Percentiles rank a stretch among this genome's conserved stretches.
These are phyloP conservation scores for Heliconius erato DNA, from an alignment of 2,888 invertebrate species.

Conservation along the genomic window DNA sequence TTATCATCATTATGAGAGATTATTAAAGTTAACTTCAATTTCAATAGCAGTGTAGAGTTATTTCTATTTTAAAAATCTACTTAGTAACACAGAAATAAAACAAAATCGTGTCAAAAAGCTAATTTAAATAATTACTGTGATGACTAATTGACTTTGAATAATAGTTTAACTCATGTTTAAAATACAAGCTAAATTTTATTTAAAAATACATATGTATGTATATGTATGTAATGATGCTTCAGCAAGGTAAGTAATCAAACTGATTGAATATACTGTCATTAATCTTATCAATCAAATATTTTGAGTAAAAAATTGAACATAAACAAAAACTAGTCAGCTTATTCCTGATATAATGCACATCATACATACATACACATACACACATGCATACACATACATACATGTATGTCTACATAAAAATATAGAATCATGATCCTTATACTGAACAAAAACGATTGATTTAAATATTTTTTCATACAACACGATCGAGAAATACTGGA, in stretches of 20 bases:
- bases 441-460: slow-evolving; percentile 7
- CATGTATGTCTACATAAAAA: no score
- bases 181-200: no score
- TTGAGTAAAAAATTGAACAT: background rate
- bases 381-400: background rate
- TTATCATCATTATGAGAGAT: no score
- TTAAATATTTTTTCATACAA: slow-evolving; percentile 32
- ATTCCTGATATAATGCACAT: background rate
- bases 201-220: background rate
- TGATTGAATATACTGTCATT: background rate
- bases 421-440: background rate
- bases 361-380: background rate
- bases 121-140: no score
- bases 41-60: no score
- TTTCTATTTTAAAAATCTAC: no score
- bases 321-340: background rate
- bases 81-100: no score
- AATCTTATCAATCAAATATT: slow-evolving; percentile 3
- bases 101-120: no score
- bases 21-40: no score
- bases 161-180: background rate
- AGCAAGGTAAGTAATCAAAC: background rate
- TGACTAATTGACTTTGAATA: background rate
- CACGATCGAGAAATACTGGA: slow-evolving; percentile 37
- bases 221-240: background rate